These are phyloP conservation scores for Eubucco bourcierii DNA, from an alignment of 2,113 vertebrate species.

Conservation along the genomic window DNA sequence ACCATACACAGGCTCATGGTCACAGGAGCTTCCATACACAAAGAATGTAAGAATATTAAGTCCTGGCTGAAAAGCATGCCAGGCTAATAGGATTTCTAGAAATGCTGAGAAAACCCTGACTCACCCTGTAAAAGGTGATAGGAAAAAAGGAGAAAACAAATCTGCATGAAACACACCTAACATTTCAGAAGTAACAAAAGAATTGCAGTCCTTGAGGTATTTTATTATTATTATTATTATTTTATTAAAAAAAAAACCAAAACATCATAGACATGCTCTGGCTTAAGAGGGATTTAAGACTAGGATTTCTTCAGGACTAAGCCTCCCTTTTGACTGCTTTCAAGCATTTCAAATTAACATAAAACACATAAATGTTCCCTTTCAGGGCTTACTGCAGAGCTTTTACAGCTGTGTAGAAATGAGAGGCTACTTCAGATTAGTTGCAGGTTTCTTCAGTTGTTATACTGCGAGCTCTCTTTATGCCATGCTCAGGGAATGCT, in stretches of 20 bases:
- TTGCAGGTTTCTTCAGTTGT: slow-evolving; percentile 41
- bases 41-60: background rate
- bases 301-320: slow-evolving; percentile 53
- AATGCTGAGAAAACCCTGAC: slow-evolving; percentile 1
- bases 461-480: background rate
- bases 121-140: background rate
- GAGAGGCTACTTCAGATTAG: slow-evolving; percentile 37
- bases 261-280: slow-evolving; percentile 22
- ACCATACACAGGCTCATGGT: background rate
- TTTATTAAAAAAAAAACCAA: background rate
- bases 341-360: slow-evolving; percentile 62
- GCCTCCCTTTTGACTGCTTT: slow-evolving; percentile 55
- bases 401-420: slow-evolving; percentile 60
- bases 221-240: background rate
- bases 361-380: slow-evolving; percentile 53
- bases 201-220: background rate
- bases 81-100: background rate
- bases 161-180: slow-evolving; percentile 12
- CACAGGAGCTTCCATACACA: background rate
- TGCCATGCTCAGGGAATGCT: background rate
- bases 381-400: slow-evolving; percentile 59
- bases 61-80: background rate
- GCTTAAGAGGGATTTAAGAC: slow-evolving; percentile 49
- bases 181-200: slow-evolving; percentile 27
- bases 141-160: slow-evolving; percentile 10